Conservation (phyloP, 2,888 invertebrate species). For the Cantharis nigra region DNA sequence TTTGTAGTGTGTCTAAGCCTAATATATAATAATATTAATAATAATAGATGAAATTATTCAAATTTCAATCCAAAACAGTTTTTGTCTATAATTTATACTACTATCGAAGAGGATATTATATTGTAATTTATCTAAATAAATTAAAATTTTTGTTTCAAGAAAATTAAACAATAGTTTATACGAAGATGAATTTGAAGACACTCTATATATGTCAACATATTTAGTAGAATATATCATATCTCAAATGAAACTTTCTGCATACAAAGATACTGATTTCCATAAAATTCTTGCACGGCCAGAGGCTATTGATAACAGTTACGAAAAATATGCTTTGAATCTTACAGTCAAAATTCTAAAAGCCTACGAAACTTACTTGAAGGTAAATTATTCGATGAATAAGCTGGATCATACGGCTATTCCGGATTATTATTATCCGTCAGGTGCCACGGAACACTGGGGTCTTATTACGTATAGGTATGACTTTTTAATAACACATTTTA, state of each 20-base stretch:
- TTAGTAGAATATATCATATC: slow-evolving; percentile 79
- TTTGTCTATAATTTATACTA: too few species aligned
- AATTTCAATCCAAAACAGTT: too few species aligned
- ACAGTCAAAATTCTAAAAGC: not conserved
- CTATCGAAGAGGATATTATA: too few species aligned
- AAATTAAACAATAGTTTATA: slow-evolving; percentile 24
- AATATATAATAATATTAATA: too few species aligned
- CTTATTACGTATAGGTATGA: slow-evolving; percentile 72
- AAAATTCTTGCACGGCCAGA: slow-evolving; percentile 23
- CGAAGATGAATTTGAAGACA: slow-evolving; percentile 42
- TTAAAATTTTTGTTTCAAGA: too few species aligned
- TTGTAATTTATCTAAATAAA: too few species aligned
- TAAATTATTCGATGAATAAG: slow-evolving; percentile 56
- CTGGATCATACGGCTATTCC: slow-evolving; percentile 80
- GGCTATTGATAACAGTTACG: slow-evolving; percentile 30
- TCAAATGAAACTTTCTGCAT: slow-evolving; percentile 59
- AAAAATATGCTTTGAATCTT: not conserved
- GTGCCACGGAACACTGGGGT: slow-evolving; percentile 93
- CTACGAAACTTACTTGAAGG: slow-evolving; percentile 42
- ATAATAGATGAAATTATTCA: too few species aligned
- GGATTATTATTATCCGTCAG: slow-evolving; percentile 69
- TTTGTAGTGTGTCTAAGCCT: too few species aligned
- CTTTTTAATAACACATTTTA: not conserved
- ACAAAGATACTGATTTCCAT: not conserved
- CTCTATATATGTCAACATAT: slow-evolving; percentile 73